Base-by-base conservation (phyloP, 2,113 vertebrate genomes). In the Bufo gargarizans region DNA sequence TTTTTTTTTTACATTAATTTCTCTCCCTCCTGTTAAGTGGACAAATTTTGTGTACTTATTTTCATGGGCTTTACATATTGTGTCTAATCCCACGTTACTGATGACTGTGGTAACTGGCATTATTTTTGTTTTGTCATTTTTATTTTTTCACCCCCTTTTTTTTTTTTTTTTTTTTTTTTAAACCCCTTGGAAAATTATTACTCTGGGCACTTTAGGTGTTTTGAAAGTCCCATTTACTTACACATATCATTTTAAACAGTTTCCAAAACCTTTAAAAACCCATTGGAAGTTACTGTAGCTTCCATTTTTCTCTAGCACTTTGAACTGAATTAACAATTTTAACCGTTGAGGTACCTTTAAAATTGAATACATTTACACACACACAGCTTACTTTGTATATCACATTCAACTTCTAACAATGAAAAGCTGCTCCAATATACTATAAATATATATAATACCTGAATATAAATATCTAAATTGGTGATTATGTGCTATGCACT, bases 151-250 rank as follows among this genome's bases (percentile, higher is more conserved):
- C n/a, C n/a, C n/a, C n/a, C n/a, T n/a, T n/a, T n/a, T n/a, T n/a
- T n/a, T n/a, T n/a, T n/a, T n/a, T n/a, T 88, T 91, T 90, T 80
- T 87, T 91, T 92, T 91, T 89, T 90, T 90, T 93, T 92, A 92
- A 91, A 88, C 88, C 61, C 89, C 89, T 90, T 86, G 91, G 91
- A 90, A 93, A 92, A 91, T 92, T 92, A 91, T 91, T 92, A 89
- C 93, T 93, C 91, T 93, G 94, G 94, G 94, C 94, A 94, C 94
- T 94, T 94, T 94, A 93, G 90, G 93, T 94, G 94, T 93, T 20
- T 92, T 92, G 92, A 93, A 90, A 91, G 91, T 93, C 93, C 90
- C 86, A 88, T 84, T 91, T 90, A 90, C 94, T 93, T 94, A 94
- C 94, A 94, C 94, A 91, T 94, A 91, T 89, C 91, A 74, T 90